These are phyloP conservation scores for Gadopsis marmoratus DNA, from an alignment of 2,797 vertebrate species.

Conservation along the genomic window DNA sequence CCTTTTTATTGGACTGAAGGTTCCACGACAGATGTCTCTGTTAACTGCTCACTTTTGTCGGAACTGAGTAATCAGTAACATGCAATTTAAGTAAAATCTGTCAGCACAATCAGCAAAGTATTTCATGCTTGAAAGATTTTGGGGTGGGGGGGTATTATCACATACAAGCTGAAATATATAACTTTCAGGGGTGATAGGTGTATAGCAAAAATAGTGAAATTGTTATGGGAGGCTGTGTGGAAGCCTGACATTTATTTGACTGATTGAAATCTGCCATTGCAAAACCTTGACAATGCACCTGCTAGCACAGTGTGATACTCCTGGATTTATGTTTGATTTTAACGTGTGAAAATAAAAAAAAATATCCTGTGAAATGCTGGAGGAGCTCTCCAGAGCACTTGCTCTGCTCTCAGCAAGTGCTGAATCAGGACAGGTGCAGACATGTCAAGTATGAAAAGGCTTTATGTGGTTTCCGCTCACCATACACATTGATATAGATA, in stretches of 20 bases:
- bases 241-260: conserved; percentile 15
- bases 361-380: conserved; percentile 11
- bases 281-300: conserved; percentile 29
- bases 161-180: conserved; percentile 1
- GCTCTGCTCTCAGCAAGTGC: conserved; percentile 1
- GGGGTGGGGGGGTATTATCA: too few species aligned
- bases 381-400: background rate
- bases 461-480: background rate
- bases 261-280: conserved; percentile 26
- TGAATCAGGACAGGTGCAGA: conserved; percentile 7
- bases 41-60: background rate
- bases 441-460: conserved; percentile 6
- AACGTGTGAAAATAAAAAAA: conserved; percentile 35
- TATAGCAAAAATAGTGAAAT: background rate
- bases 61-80: background rate
- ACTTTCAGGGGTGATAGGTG: background rate
- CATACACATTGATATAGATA: background rate
- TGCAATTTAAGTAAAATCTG: background rate
- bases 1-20: background rate
- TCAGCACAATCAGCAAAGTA: background rate
- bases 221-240: background rate
- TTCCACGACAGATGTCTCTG: background rate
- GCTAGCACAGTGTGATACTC: conserved; percentile 22
- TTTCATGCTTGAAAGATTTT: background rate
- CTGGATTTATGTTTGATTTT: background rate